Evolutionary conservation across 2,113 vertebrate species (phyloP), one percentile per base, ranked within the genome.

Genomic region (Baryphthengus martii): DNA sequence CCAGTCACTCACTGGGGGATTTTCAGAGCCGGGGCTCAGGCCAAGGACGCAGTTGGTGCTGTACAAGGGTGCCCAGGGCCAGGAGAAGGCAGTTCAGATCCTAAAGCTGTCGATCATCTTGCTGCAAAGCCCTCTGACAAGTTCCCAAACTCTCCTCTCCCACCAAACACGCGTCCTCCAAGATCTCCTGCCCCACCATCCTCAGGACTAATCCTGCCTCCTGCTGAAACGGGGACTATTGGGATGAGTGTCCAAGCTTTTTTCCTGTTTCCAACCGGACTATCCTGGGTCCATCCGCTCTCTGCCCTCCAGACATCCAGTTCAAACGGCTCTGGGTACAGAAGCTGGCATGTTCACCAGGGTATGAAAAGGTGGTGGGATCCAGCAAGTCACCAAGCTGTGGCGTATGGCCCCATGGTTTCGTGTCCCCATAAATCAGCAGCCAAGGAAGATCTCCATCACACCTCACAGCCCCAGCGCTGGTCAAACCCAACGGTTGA

Each of bases 391-490:
- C 49, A 39, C 59, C 5, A 3, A 52, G 50, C 49, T 1, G 0
- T 37, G 53, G 29, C 4, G 1, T 6, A 19, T 14, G 7, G 62
- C 13, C 35, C 66, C 0, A 1, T 18, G 75, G 55, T 61, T 53
- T 74, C 75, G 4, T 6, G 19, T 28, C 55, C 58, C 11, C 18
- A 8, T 37, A 35, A 59, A 33, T 18, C 26, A 70, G 33, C 18
- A 49, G 53, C 45, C 40, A n/a, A 25, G 25, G 81, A 40, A 58
- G 19, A 25, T 5, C 77, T 61, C 47, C 52, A 24, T 2, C 1
- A 0, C 19, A 8, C 13, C 52, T n/a, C 1, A 1, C 33, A 71
- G 45, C 28, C 55, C 65, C 31, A 1, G 3, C 9, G 28, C n/a
- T n/a, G 59, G 28, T 67, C 62, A 67, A 61, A 55, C 6, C 58